A percentile compares a stretch with the other conserved stretches of the same genome.
Conservation (phyloP, 2,113 vertebrate genomes). For the Zosterops borbonicus region DNA sequence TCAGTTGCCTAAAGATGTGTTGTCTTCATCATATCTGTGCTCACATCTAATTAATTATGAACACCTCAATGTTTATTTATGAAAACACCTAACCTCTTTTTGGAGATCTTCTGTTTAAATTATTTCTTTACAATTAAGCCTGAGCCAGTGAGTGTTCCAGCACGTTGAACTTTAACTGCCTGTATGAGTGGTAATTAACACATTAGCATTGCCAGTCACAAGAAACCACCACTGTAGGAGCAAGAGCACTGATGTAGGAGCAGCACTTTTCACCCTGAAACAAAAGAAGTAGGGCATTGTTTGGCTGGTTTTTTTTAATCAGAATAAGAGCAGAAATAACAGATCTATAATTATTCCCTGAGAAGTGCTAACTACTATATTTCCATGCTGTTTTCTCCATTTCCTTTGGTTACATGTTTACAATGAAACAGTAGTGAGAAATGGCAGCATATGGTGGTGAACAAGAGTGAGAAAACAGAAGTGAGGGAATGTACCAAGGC, state of each 20-base stretch:
- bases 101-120: not conserved
- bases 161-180: not conserved
- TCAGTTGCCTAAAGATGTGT: not conserved
- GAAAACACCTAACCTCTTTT: not conserved
- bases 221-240: not conserved
- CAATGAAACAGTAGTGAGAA: slow-evolving; percentile 31
- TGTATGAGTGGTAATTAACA: not conserved
- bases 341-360: not conserved
- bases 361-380: not conserved
- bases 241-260: not conserved
- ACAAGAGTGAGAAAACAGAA: slow-evolving; percentile 26
- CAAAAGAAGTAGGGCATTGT: not conserved
- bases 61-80: not conserved
- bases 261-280: not conserved
- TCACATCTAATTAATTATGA: not conserved
- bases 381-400: not conserved
- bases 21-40: not conserved
- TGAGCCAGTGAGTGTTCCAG: not conserved
- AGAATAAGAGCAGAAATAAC: not conserved
- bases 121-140: not conserved
- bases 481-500: slow-evolving; percentile 31
- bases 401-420: slow-evolving; percentile 38
- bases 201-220: not conserved
- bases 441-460: slow-evolving; percentile 42
- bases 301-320: not conserved